Evolutionary conservation across 2,888 invertebrate species (phyloP), one percentile per base, ranked within the genome.

Genomic region (Microdon myrmicae): DNA sequence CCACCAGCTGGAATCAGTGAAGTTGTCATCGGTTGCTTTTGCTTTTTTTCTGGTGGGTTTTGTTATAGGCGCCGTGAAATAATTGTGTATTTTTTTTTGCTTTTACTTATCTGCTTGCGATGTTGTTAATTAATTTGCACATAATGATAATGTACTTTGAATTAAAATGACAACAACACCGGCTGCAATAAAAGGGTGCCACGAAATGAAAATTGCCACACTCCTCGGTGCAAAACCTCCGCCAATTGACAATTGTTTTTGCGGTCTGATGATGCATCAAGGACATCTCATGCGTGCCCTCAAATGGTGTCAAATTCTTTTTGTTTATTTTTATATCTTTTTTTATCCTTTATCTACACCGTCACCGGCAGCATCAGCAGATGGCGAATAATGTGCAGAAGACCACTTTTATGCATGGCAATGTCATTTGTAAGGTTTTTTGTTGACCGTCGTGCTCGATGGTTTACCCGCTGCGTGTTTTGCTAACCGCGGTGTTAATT

Each of bases 401-500:
- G 51, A 56, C 49, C 45, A 51, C 61, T 61, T 56, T 56, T 51
- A 64, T 64, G 39, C 37, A 25, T 38, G 22, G 23, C 25, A 34
- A 34, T 22, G 6, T 8, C 9, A 6, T n/a, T 23, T 37, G 13
- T 23, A 13, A 34, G 14, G 23, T 37, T 44, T 17, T 9, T 23
- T 28, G 35, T n/a, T 51, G 58, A 45, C 58, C 45, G 47, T 51
- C 48, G 51, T 64, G 64, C 58, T 58, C 41, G 45, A 64, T 51
- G 64, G 64, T 64, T 64, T 64, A 64, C 64, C 49, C 64, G 58
- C 64, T 64, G 64, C 64, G 64, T 66, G 66, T 66, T 66, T 66
- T 66, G 58, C 66, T 66, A 66, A 66, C 66, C 66, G 59, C 66
- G 58, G 66, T 59, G 66, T 66, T 66, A 66, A 66, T 66, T 66